Conservation (phyloP, 2,888 invertebrate genomes). For the Metopia argyrocephala region DNA sequence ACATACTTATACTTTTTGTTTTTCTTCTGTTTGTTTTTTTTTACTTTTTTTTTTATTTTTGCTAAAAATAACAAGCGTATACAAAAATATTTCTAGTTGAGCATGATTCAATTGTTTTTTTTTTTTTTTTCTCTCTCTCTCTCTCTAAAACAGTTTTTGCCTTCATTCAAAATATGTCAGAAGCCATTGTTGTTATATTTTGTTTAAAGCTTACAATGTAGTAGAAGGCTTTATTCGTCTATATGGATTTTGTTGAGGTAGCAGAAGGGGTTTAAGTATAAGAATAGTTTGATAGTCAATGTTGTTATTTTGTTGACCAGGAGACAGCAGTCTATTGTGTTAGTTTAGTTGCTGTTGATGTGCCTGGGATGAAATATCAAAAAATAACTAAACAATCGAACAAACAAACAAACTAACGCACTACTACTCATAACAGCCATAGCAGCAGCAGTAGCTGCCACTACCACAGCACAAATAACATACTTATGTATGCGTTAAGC, state of each 20-base stretch:
- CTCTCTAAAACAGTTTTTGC: constrained; percentile 19
- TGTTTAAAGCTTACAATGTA: constrained; percentile 54
- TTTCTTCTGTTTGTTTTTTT: constrained; percentile 32
- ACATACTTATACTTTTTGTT: constrained; percentile 20
- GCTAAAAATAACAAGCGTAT: constrained; percentile 59
- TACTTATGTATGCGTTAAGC: constrained; percentile 60
- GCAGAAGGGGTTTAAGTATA: too few relatives aligned
- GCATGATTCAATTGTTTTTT: too few relatives aligned
- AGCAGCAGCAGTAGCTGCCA: constrained; percentile 22
- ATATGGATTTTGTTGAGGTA: too few relatives aligned
- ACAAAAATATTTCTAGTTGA: constrained; percentile 59
- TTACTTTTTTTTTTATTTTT: constrained; percentile 26
- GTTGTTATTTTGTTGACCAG: constrained; percentile 50
- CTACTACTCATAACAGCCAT: neutral
- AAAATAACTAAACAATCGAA: constrained; percentile 58
- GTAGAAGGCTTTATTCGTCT: too few relatives aligned
- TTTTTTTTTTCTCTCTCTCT: neutral
- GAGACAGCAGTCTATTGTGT: constrained; percentile 59
- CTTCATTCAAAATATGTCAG: constrained; percentile 59
- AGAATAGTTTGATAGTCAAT: constrained; percentile 4
- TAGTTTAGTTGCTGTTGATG: constrained; percentile 64
- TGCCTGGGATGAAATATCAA: constrained; percentile 61
- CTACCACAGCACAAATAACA: constrained; percentile 47
- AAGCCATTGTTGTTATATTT: constrained; percentile 62
- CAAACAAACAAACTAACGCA: constrained; percentile 33